Base-by-base conservation (phyloP, 2,113 vertebrate species). In the Hyaena hyaena region DNA sequence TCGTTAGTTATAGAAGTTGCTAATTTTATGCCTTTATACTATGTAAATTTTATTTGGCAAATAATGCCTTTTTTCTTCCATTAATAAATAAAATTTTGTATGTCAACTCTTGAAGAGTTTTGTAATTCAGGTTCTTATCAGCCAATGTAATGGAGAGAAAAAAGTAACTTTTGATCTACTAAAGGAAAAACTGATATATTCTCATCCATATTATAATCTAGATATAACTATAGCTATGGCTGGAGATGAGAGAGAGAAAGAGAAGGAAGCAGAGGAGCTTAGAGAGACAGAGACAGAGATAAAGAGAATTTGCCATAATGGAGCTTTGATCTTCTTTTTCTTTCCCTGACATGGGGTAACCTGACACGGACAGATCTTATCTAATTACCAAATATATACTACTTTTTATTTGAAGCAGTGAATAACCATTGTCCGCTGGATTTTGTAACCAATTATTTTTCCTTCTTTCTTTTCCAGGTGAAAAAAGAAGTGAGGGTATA, bases 401-500 rank as follows among this genome's bases (percentile, higher is more conserved):
- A 26, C 24, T 66, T 91, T 98, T 93, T 80, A 28, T 82, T n/a
- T 68, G 19, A 88, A 45, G 39, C 24, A 68, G 15, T 79, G 84
- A 95, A 74, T 84, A 73, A 35, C 48, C 31, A 71, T 65, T 74
- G 65, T 7, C 50, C 65, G 33, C 58, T 94, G 39, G 12, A 86
- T 84, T 94, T 92, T 96, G 35, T 84, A 94, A 92, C 45, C 74
- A 95, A 50, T 88, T 96, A 63, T 95, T 55, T 86, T 73, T 82
- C 39, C 68, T 93, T 69, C 33, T 97, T 95, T 97, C 69, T 96
- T 76, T 90, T 95, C 55, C 90, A 98, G 98, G 95, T 97, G 85
- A 71, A 53, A 93, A 74, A 79, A 76, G 53, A 94, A 96, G 33
- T 55, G 45, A 90, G 77, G 50, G 48, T 24, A 8, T 66, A 61